Evolutionary conservation across 2,888 invertebrate species (phyloP), one percentile per base, ranked within the genome.

Genomic region (Globia sparganii): DNA sequence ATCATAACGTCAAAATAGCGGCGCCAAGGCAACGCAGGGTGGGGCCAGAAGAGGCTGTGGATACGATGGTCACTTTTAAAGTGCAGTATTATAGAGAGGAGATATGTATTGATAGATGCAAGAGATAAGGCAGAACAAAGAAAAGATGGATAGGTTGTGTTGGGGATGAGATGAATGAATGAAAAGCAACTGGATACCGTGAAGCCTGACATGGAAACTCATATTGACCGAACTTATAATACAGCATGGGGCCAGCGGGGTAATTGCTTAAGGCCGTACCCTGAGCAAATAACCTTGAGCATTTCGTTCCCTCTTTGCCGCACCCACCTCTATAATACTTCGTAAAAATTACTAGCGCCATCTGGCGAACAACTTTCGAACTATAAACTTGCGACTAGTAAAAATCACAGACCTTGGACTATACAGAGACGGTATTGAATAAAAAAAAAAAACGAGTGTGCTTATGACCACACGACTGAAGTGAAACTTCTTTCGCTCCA

Each of bases 1-100:
- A 87, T 85, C 79, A 81, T 83, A 75, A 79, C 34, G 83, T 86
- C 85, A 75, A 83, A 86, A 80, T 75, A 80, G 71, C 74, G 75
- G 85, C 83, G 87, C 85, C 78, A 59, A 66, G 72, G 77, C 76
- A 84, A 66, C 74, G 77, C 76, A 84, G 64, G 64, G 34, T 46
- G 67, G 62, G 37, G 61, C 70, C 64, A 53, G 71, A 73, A 70
- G 31, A 71, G 15, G 58, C 34, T 59, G 80, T 79, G 77, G 83
- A 83, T 58, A 77, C 25, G 68, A 34, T 6, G 18, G 11, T 40
- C 13, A 40, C 21, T 49, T 61, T 9, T 31, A 43, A 43, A 34
- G 0, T 34, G 15, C 4, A 56, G 31, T 58, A 21, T 43, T n/a
- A 40, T 28, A 6, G 8, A 8, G 9, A 40, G 37, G 15, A 49